These are phyloP conservation scores for Drosophila yooni DNA, from an alignment of 2,888 invertebrate species.

Conservation along the genomic window DNA sequence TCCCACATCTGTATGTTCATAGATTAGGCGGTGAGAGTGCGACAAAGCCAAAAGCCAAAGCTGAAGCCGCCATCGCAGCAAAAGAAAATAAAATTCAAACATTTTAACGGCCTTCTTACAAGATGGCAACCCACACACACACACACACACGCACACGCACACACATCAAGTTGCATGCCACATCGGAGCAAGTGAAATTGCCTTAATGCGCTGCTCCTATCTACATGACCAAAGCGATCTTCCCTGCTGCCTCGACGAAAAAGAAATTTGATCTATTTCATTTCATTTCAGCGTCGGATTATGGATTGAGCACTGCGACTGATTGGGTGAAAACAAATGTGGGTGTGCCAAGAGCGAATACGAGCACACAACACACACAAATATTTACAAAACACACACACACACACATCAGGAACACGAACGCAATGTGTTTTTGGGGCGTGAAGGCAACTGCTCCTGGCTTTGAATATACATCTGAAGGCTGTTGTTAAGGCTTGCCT, in stretches of 20 bases:
- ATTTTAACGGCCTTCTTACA: slow-evolving; percentile 63
- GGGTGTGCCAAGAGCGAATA: slow-evolving; percentile 49
- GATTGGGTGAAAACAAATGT: slow-evolving; percentile 65
- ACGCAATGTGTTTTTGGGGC: slow-evolving; percentile 21
- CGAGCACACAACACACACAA: slow-evolving; percentile 1
- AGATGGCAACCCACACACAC: slow-evolving; percentile 49
- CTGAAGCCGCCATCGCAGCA: slow-evolving; percentile 44
- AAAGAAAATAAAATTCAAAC: slow-evolving; percentile 72
- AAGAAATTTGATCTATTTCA: slow-evolving; percentile 78
- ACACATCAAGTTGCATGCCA: slow-evolving; percentile 37
- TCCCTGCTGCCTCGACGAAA: slow-evolving; percentile 38
- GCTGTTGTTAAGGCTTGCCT: slow-evolving; percentile 18
- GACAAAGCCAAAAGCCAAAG: slow-evolving; percentile 56
- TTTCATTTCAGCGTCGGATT: slow-evolving; percentile 61
- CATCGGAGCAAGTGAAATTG: slow-evolving; percentile 58
- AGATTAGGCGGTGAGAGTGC: slow-evolving; percentile 71
- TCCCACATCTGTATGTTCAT: slow-evolving; percentile 42
- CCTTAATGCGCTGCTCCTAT: slow-evolving; percentile 42
- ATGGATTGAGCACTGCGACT: slow-evolving; percentile 61
- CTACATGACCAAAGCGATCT: slow-evolving; percentile 37
- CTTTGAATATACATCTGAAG: slow-evolving; percentile 7
- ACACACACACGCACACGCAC: slow-evolving; percentile 21
- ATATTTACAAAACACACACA: slow-evolving; percentile 4
- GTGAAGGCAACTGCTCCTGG: slow-evolving; percentile 30
- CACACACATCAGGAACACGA: slow-evolving; percentile 6